Evolutionary conservation across 2,113 vertebrate species (phyloP), one percentile per base, ranked within the genome.

Genomic region (Heterocephalus glaber): DNA sequence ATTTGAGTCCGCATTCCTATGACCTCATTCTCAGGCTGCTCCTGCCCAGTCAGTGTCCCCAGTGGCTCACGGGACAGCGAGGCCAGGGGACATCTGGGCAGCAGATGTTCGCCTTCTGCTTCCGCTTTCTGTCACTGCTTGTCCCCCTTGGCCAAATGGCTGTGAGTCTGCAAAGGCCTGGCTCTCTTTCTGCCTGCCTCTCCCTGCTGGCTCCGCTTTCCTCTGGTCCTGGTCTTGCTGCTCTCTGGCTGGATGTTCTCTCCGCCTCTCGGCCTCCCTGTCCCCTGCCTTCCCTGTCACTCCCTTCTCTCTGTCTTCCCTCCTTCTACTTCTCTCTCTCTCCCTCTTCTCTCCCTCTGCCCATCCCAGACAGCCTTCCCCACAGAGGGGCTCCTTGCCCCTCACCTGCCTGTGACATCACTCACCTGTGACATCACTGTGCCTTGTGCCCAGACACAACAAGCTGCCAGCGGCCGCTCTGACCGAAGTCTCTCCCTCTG

Each of bases 401-500:
- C 63, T 81, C 49, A 14, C 28, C 41, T 49, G 30, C 47, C 38
- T 44, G 24, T 60, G 6, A 66, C 16, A 8, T 24, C 49, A 22
- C 72, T 94, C 80, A 74, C 44, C 90, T 35, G 26, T 1, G 2
- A 54, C 28, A 7, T 54, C 76, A 13, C 77, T 90, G 86, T 88
- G 95, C 86, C 28, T 26, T 16, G 38, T 4, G 11, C 89, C 79
- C 2, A 7, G 65, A 10, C 4, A 5, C 17, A 28, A 24, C 44
- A 3, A 28, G 41, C 30, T 0, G 0, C 20, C 4, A 1, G 22
- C 6, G 19, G 81, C 83, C 3, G 4, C 44, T 54, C 77, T 22
- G 26, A 5, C 28, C 28, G 3, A 0, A 12, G 35, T 76, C 52
- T 44, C 74, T 49, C 22, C 8, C 0, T 14, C 4, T 11, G 7